Conservation (phyloP, 2,113 vertebrate genomes). For the Malurus alboscapulatus region DNA sequence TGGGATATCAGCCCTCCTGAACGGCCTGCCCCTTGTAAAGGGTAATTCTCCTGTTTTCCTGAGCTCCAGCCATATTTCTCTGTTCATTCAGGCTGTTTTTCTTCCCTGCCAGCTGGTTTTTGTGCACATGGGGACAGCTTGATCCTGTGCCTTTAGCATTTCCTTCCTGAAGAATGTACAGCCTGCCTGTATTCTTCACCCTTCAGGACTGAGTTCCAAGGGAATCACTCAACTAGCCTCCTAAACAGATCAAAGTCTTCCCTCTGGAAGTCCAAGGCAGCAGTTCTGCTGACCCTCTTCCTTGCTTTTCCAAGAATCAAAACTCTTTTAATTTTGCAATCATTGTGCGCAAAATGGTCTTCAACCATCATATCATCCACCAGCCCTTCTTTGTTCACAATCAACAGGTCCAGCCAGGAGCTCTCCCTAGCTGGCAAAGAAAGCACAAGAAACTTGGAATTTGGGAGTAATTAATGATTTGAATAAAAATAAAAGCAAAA, state of each 20-base stretch:
- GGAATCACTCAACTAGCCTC: not conserved
- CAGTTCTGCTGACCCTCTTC: not conserved
- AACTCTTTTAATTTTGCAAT: not conserved
- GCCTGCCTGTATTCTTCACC: not conserved
- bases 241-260: not conserved
- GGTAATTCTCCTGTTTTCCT: not conserved
- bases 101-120: not conserved
- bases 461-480: not conserved
- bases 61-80: not conserved
- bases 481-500: conserved; percentile 32
- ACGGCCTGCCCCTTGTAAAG: not conserved
- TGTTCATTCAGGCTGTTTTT: not conserved
- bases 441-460: not conserved
- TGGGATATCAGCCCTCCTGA: not conserved
- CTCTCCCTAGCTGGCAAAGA: not conserved
- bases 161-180: not conserved
- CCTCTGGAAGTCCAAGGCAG: not conserved
- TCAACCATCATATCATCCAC: not conserved
- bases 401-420: not conserved
- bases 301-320: not conserved
- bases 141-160: not conserved
- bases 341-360: fast-evolving
- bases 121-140: not conserved
- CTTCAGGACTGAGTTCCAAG: not conserved
- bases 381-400: not conserved